Evolutionary conservation across 2,113 vertebrate genomes (phyloP), one percentile per base, ranked within the genome.

Genomic region (Mormyrus lacerda): DNA sequence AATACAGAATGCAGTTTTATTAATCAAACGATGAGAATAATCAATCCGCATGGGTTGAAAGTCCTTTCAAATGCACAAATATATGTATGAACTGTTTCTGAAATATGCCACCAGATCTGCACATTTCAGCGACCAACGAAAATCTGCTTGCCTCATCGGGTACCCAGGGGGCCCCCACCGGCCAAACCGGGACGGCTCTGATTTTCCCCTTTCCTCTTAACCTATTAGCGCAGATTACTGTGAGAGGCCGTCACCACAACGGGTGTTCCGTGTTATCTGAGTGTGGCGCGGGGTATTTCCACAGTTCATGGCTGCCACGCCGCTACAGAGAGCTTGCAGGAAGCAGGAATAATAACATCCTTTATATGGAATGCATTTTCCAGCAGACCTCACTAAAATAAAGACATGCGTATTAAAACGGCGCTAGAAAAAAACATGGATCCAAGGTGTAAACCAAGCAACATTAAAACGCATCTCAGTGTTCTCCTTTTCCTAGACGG

Each of bases 401-500:
- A 83, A 83, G 42, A n/a, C 79, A 21, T 10, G 39, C 79, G 19
- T 83, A 83, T 83, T 83, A 83, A 83, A 83, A 82, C 76, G 2
- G 45, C 8, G 79, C 19, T 45, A 45, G 8, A 4, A 44, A n/a
- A n/a, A 83, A 47, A 35, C 9, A 76, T 39, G 15, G 39, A 79
- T 79, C 35, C 15, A 76, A 76, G 13, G 73, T 79, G 73, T 5
- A 51, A 53, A 51, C 48, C 27, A 51, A 35, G 44, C 2, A 27
- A 15, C 19, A 87, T 65, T 42, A 87, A 17, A 87, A 9, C 55
- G 11, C 2, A 87, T 87, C 55, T 17, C 85, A 3, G 7, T n/a
- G 31, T 88, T 82, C n/a, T 44, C 89, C 83, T 88, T 91, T 73
- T 58, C 84, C 79, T 55, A 76, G 88, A 89, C 53, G 88, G 89